These are phyloP conservation scores for Penaeus japonicus DNA, from an alignment of 1,140 invertebrate species.

Conservation along the genomic window DNA sequence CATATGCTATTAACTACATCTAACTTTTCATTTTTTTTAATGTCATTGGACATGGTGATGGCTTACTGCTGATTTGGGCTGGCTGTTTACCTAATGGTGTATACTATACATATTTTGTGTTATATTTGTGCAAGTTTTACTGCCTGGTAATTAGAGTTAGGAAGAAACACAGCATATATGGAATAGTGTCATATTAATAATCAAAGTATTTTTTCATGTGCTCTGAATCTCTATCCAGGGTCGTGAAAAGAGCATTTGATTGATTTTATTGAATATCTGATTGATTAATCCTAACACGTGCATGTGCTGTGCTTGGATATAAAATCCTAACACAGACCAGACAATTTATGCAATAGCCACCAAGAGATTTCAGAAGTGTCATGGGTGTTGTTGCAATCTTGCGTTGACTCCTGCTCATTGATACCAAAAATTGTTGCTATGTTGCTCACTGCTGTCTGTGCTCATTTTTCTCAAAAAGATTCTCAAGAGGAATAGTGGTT, in stretches of 20 bases:
- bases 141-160: conserved; percentile 11
- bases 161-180: not conserved
- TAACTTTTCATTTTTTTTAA: conserved; percentile 26
- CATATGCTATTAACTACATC: conserved; percentile 34
- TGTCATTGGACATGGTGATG: conserved; percentile 37
- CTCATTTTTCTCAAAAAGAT: not conserved
- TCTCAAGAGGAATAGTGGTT: not conserved
- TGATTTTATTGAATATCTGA: too few species aligned
- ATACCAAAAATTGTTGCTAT: conserved; percentile 50
- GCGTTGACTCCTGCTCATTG: conserved; percentile 44
- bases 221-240: not conserved
- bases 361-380: conserved; percentile 22
- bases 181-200: not conserved
- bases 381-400: conserved; percentile 34
- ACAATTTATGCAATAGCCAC: not conserved
- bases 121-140: conserved; percentile 16
- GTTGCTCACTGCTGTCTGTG: conserved; percentile 43
- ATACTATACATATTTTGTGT: conserved; percentile 9
- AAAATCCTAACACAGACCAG: not conserved
- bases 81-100: conserved; percentile 26
- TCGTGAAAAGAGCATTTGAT: too few species aligned
- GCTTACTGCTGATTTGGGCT: conserved; percentile 52
- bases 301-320: not conserved
- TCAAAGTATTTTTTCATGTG: not conserved
- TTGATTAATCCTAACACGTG: not conserved